Percentiles rank a stretch among this genome's conserved stretches.
Conservation (phyloP, 2,797 vertebrate species). For the Sardinella longiceps region DNA sequence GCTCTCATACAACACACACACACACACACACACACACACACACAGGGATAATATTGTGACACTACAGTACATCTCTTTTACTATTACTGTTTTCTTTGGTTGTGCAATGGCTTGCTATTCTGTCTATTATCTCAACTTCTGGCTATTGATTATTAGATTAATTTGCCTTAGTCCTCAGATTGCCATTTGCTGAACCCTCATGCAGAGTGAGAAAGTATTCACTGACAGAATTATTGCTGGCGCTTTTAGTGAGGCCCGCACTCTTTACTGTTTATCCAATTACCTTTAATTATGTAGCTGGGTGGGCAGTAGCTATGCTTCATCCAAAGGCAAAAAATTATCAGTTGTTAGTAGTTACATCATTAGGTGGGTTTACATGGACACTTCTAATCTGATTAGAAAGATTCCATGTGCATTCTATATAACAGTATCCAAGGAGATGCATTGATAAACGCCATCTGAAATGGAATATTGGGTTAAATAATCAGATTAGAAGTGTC, state of each 20-base stretch:
- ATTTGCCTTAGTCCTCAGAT: not conserved
- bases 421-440: too few species aligned
- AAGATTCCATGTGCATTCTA: too few species aligned
- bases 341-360: too few species aligned
- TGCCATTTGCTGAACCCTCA: not conserved
- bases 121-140: not conserved
- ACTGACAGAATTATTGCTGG: not conserved
- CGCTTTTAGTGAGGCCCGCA: not conserved
- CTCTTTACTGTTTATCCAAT: not conserved
- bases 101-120: not conserved
- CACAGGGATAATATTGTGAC: not conserved
- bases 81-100: not conserved
- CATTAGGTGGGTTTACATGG: too few species aligned
- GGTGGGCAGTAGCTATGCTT: not conserved
- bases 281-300: not conserved
- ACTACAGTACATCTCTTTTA: not conserved
- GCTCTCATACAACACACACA: not conserved
- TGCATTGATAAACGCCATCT: too few species aligned
- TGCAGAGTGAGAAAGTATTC: not conserved
- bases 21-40: not conserved
- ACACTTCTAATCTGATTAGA: too few species aligned
- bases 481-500: too few species aligned
- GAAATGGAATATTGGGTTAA: too few species aligned
- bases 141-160: not conserved
- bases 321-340: not conserved